Percentiles rank a stretch among this genome's conserved stretches.
These are phyloP conservation scores for Chamaetylas fuelleborni DNA, from an alignment of 2,113 vertebrate species.

Conservation along the genomic window DNA sequence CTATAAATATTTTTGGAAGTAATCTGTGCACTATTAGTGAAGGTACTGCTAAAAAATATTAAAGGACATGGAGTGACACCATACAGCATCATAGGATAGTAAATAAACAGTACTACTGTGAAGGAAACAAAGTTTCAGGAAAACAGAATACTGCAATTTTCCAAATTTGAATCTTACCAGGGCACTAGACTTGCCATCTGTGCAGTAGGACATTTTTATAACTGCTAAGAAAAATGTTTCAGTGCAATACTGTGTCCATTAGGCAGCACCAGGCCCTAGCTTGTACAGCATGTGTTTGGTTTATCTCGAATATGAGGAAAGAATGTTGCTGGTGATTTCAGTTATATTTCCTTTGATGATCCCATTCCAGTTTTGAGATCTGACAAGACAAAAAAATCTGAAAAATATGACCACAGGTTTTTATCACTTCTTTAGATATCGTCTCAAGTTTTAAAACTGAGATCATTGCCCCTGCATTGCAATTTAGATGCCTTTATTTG, in stretches of 20 bases:
- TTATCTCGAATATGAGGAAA: neutral
- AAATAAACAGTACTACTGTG: neutral
- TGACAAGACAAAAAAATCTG: neutral
- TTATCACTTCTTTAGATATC: neutral
- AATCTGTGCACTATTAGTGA: neutral
- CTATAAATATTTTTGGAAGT: neutral
- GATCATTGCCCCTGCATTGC: neutral
- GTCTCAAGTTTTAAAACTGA: neutral
- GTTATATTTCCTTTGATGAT: neutral
- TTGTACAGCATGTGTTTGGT: neutral
- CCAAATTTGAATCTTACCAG: neutral
- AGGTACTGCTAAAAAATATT: neutral
- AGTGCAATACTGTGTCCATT: neutral
- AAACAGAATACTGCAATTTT: neutral
- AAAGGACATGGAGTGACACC: neutral
- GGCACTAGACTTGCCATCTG: neutral
- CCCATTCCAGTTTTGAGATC: neutral
- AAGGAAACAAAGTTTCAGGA: neutral
- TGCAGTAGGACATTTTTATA: neutral
- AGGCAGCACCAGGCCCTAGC: rapidly evolving
- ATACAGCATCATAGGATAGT: neutral
- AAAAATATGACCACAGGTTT: neutral
- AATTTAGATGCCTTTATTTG: neutral
- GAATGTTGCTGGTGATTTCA: neutral
- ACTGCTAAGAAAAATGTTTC: neutral